Evolutionary conservation across 2,113 vertebrate species (phyloP), one percentile per base, ranked within the genome.

Genomic region (Probosciger aterrimus): DNA sequence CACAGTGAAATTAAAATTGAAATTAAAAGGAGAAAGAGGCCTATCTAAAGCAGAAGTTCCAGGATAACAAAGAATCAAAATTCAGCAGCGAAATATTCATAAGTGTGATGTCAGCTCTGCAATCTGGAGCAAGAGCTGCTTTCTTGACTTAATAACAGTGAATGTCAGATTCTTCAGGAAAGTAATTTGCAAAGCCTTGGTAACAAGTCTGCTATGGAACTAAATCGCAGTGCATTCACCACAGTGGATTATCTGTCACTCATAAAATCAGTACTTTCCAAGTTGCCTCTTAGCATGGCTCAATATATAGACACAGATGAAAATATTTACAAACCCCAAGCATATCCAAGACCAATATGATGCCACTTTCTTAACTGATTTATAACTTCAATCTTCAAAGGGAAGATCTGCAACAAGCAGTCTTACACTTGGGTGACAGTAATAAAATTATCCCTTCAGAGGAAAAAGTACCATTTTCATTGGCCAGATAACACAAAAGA

Each of bases 81-180:
- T 67, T 92, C 28, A 76, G 70, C 31, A 35, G 64, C 50, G 82
- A 91, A 91, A 95, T 94, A 83, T 69, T 95, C 68, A 31, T 76
- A 46, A 90, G 49, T 71, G 14, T 94, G 43, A 52, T 89, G 94
- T 94, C 77, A 91, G 73, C 17, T 82, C 46, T 59, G 87, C 89
- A 93, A 78, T 94, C 63, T 89, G 60, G 62, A 93, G 91, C 81
- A 73, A 95, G 47, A 10, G 46, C 71, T 81, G 67, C 52, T 95
- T 93, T 80, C 78, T 93, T 93, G 82, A 86, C 62, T 96, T 88
- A 95, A 87, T 95, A 96, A 96, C 62, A 80, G 78, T 41, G 76
- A 94, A 92, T 87, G 80, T 96, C 89, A 97, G 76, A 87, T 93
- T 92, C 84, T 86, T 52, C 84, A 87, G 60, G 83, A 95, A 37